Conservation (phyloP, 2,888 invertebrate species). For the Automeris io region DNA sequence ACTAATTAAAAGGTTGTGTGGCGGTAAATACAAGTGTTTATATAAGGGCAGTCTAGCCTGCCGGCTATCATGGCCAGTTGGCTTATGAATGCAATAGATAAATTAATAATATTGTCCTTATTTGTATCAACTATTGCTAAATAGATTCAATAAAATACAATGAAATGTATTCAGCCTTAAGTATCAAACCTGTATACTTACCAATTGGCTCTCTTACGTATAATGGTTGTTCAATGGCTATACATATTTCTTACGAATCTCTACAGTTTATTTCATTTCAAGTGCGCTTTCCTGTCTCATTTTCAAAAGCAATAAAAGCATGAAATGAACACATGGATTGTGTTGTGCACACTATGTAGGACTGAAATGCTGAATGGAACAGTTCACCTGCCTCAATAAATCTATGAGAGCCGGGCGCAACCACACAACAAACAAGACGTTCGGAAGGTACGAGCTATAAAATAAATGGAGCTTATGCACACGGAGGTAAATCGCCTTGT, state of each 20-base stretch:
- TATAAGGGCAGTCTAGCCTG: too few species aligned
- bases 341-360: slow-evolving; percentile 8
- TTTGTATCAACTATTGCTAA: too few species aligned
- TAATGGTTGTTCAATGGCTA: too few species aligned
- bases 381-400: slow-evolving; percentile 27
- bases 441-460: slow-evolving; percentile 8
- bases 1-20: too few species aligned
- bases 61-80: too few species aligned
- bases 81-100: too few species aligned
- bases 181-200: too few species aligned
- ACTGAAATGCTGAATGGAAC: slow-evolving; percentile 9
- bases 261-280: neutral
- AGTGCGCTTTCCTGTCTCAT: slow-evolving; percentile 10
- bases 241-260: neutral
- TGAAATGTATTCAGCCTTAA: too few species aligned
- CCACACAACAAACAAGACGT: slow-evolving; percentile 6
- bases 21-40: too few species aligned
- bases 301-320: slow-evolving; percentile 16
- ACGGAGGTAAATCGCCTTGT: neutral
- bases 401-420: slow-evolving; percentile 16
- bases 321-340: slow-evolving; percentile 14
- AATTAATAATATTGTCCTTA: too few species aligned
- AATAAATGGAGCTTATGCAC: neutral
- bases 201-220: too few species aligned
- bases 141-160: too few species aligned